Evolutionary conservation across 1,140 invertebrate species (phyloP), one percentile per base, ranked within the genome.

Genomic region (Sminthurides bifidus): DNA sequence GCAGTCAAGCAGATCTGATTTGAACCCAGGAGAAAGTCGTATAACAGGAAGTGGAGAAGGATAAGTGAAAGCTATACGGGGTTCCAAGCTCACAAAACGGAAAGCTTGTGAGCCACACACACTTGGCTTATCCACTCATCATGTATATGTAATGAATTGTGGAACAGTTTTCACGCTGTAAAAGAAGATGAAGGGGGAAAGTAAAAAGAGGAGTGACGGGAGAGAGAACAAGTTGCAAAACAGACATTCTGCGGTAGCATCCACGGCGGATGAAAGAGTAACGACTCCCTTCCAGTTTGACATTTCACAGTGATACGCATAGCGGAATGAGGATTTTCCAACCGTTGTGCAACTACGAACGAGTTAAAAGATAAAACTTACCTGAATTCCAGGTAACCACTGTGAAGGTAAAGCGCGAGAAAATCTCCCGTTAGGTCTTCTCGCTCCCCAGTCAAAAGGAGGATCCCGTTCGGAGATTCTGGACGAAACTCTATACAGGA

Each of bases 371-470:
- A 53, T 19, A 33, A 19, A 52, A 61, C 70, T 77, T 75, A 92
- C 90, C 91, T 86, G 70, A 95, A 87, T 73, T 95, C 89, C 19
- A 94, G 79, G 68, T 85, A 89, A 48, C 90, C 88, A 67, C 90
- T 83, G 66, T 87, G 80, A 15, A 93, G 71, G 24, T 93, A 67
- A 23, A 76, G 73, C 1, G 88, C 85, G 74, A 95, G 84, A 70
- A 93, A 95, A 73, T 95, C 92, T 2, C 88, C 88, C 3, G 85
- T 83, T 43, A 92, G 81, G 72, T 92, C 85, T 63, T 88, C 85
- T 30, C 87, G 77, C 71, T 95, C 91, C 0, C 89, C 89, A 5
- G 87, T 90, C 43, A 94, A 76, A 27, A 79, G 61, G n/a, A 93
- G 76, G 3, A 94, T 81, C 2, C 91, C 87, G 62, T 92, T 83